A percentile compares a stretch with the other conserved stretches of the same genome.
Evolutionary conservation across 2,888 invertebrate genomes (phyloP).

Genomic region (Saturnia pavonia): DNA sequence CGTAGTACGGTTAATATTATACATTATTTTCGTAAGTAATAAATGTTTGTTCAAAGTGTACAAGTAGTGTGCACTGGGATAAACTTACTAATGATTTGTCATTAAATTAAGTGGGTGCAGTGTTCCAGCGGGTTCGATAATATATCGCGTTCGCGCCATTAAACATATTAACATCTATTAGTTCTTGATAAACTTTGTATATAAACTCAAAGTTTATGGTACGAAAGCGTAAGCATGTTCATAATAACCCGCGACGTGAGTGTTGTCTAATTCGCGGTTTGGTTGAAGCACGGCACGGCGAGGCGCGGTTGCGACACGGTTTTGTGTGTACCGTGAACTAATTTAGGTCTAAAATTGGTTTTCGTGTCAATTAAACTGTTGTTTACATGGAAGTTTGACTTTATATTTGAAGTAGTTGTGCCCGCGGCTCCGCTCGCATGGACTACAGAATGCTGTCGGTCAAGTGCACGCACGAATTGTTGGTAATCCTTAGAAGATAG

Average conservation of each 20-base stretch:
- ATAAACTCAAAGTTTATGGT: constrained; percentile 16
- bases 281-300: not conserved
- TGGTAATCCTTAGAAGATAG: too few relatives aligned
- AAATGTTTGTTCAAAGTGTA: not conserved
- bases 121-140: constrained; percentile 21
- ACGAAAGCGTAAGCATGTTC: constrained; percentile 8
- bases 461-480: too few relatives aligned
- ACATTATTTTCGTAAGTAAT: not conserved
- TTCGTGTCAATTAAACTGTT: constrained; percentile 5
- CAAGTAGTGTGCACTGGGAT: not conserved
- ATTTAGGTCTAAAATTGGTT: constrained; percentile 6
- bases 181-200: constrained; percentile 20
- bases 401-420: not conserved
- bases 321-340: not conserved
- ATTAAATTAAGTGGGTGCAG: constrained; percentile 24
- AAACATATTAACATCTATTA: constrained; percentile 30
- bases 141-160: constrained; percentile 26
- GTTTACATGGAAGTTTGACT: not conserved
- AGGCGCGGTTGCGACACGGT: not conserved
- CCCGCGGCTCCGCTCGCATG: too few relatives aligned
- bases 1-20: not conserved
- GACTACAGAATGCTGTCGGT: too few relatives aligned
- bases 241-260: not conserved
- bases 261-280: constrained; percentile 10
- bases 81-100: constrained; percentile 27